A percentile compares a stretch with the other conserved stretches of the same genome.
Conservation (phyloP, 2,888 invertebrate species). For the Sylvicola cinctus region DNA sequence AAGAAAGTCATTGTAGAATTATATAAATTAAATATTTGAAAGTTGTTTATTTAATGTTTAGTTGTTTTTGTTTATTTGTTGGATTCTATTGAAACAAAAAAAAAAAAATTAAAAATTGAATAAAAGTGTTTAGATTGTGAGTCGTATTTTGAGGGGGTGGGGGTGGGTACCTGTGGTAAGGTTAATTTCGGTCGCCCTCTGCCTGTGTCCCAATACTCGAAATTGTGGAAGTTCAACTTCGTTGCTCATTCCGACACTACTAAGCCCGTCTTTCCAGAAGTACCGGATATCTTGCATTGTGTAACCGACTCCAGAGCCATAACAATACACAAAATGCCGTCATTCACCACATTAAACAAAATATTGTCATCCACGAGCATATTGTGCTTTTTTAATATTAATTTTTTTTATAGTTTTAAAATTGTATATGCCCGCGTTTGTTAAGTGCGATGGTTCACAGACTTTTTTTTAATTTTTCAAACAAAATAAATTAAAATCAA, state of each 20-base stretch:
- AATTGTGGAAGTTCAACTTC: conserved; percentile 94
- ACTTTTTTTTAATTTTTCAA: no score
- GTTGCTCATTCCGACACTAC: conserved; percentile 87
- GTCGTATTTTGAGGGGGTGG: conserved; percentile 11
- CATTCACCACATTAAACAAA: conserved; percentile 15
- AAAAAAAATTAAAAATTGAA: no score
- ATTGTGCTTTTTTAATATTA: conserved; percentile 6
- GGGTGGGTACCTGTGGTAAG: conserved; percentile 79
- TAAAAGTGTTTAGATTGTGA: no score
- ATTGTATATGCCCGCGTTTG: no score
- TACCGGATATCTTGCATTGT: conserved; percentile 95
- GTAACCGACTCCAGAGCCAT: conserved; percentile 61
- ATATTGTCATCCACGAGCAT: conserved; percentile 6
- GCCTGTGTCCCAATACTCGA: conserved; percentile 89
- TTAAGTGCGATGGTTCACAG: no score
- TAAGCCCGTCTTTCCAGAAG: conserved; percentile 84
- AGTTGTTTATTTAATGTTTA: no score
- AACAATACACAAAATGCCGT: conserved; percentile 16
- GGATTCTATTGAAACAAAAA: no score
- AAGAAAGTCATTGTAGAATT: no score
- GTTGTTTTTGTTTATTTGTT: no score
- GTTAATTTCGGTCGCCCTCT: conserved; percentile 83
- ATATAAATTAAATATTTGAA: no score
- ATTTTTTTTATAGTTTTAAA: neutral
- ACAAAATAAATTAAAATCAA: no score